Conservation (phyloP, 2,113 vertebrate species). For the Trematocara unimaculatum region DNA sequence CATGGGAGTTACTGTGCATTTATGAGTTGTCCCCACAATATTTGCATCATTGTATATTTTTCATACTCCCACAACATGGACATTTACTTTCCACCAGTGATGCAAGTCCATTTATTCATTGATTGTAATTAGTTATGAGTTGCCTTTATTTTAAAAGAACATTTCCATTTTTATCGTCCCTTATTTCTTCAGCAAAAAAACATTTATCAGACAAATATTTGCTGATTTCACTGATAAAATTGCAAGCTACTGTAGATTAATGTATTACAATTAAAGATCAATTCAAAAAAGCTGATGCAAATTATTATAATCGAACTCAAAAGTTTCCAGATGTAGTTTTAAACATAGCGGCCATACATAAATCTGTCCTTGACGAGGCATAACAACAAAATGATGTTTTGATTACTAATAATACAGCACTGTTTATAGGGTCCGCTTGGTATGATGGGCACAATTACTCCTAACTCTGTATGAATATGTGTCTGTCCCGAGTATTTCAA, state of each 20-base stretch:
- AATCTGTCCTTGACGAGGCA: background rate
- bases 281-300: background rate
- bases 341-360: background rate
- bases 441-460: background rate
- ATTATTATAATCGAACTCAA: background rate
- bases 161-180: background rate
- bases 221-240: background rate
- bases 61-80: background rate
- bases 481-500: background rate
- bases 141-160: background rate
- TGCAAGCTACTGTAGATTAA: background rate
- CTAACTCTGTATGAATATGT: background rate
- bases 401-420: background rate
- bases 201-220: background rate
- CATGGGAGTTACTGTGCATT: background rate
- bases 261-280: background rate
- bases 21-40: background rate
- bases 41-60: accelerated
- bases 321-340: background rate
- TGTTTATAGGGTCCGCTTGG: background rate
- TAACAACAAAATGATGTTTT: background rate
- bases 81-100: background rate
- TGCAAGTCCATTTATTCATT: background rate
- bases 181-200: background rate
- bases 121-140: background rate